These are phyloP conservation scores for Corydoras maculifer DNA, from an alignment of 2,113 vertebrate genomes.

Conservation along the genomic window DNA sequence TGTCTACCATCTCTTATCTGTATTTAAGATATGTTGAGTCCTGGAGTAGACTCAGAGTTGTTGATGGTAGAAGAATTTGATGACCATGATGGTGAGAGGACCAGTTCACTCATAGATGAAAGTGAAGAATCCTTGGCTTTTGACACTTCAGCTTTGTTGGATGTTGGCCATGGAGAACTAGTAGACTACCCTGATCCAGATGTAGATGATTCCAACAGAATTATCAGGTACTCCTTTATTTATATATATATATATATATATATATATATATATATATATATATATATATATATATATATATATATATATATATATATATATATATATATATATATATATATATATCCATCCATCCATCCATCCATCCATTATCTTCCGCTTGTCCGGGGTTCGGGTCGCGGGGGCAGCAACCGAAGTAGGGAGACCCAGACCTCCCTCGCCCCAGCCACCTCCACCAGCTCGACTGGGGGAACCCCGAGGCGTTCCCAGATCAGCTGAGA, in stretches of 20 bases:
- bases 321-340: no score
- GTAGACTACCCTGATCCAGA: conserved; percentile 83
- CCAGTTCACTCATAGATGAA: conserved; percentile 79
- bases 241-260: not conserved
- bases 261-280: no score
- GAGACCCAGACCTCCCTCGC: no score
- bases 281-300: no score
- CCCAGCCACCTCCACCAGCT: no score
- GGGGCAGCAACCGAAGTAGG: no score
- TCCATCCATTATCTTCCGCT: no score
- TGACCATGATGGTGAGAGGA: conserved; percentile 80
- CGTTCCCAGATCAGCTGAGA: no score
- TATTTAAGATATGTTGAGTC: conserved; percentile 80
- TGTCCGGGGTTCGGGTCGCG: no score
- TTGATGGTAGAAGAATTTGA: conserved; percentile 89
- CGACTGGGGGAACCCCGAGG: no score
- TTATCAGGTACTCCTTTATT: conserved; percentile 74
- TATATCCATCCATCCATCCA: no score
- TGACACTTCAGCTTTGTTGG: conserved; percentile 71
- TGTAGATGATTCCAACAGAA: conserved; percentile 81
- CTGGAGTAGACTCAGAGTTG: conserved; percentile 82
- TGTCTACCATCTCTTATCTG: not conserved
- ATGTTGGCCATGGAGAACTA: conserved; percentile 68
- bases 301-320: no score
- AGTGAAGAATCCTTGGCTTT: conserved; percentile 79